These are phyloP conservation scores for Melanargia galathea DNA, from an alignment of 2,888 invertebrate species.

Conservation along the genomic window DNA sequence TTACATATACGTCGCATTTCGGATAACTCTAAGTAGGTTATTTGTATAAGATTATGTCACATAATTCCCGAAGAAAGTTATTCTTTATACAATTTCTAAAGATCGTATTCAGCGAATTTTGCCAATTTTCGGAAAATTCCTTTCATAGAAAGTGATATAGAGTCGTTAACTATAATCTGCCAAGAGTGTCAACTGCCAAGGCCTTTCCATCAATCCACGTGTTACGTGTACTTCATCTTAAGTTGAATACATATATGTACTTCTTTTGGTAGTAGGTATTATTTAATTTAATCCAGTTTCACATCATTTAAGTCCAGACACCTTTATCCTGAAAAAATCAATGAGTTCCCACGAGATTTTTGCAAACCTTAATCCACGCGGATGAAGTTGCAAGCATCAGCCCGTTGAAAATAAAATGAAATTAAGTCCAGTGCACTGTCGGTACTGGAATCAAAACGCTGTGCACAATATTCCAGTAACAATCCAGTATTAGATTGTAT, in stretches of 20 bases:
- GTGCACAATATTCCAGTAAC: background rate
- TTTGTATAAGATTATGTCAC: background rate
- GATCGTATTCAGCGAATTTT: background rate
- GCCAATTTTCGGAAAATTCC: background rate
- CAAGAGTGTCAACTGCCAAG: too few relatives aligned
- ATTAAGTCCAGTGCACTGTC: background rate
- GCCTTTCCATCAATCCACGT: background rate
- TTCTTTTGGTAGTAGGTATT: too few relatives aligned
- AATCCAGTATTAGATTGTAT: background rate
- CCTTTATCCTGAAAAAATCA: too few relatives aligned
- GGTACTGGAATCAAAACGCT: background rate
- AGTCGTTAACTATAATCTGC: background rate
- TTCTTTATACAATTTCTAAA: background rate
- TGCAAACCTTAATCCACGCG: too few relatives aligned
- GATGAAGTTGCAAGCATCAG: too few relatives aligned
- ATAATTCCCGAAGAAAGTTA: background rate
- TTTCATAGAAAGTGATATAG: background rate
- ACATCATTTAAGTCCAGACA: too few relatives aligned
- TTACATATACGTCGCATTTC: background rate
- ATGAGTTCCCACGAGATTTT: too few relatives aligned
- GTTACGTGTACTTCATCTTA: too few relatives aligned
- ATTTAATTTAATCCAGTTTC: too few relatives aligned
- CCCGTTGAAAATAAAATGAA: too few relatives aligned
- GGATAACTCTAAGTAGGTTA: background rate
- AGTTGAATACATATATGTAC: too few relatives aligned